A percentile compares a stretch with the other conserved stretches of the same genome.
phyloP scores from a whole-genome alignment of 92 coral and sea anemone species.

The Bergia sp. region DNA sequence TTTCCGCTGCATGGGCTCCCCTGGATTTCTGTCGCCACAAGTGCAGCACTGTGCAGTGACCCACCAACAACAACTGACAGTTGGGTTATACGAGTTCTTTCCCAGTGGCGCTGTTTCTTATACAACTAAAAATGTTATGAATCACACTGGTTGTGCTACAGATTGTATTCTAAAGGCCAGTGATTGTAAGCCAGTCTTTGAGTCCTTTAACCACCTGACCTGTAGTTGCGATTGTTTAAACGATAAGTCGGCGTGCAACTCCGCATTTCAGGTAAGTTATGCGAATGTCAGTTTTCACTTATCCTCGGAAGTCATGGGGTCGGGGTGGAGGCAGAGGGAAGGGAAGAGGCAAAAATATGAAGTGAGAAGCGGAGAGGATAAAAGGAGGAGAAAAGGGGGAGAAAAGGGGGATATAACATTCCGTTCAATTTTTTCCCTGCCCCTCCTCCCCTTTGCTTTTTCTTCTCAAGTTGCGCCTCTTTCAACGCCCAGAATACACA shows the following conservation, averaged over 20 bases:
- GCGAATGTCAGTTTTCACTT: not conserved
- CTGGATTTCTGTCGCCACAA: not conserved
- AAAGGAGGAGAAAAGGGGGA: too few species aligned
- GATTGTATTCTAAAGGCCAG: not conserved
- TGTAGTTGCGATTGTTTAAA: not conserved
- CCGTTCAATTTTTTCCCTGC: too few species aligned
- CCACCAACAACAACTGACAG: not conserved
- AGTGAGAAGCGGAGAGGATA: too few species aligned
- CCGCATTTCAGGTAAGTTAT: not conserved
- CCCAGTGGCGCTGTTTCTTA: not conserved
- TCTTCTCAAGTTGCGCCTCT: too few species aligned
- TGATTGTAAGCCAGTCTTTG: not conserved
- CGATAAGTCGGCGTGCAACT: not conserved
- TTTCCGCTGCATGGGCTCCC: not conserved
- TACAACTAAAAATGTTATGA: not conserved
- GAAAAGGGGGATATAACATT: too few species aligned
- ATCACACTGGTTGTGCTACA: not conserved
- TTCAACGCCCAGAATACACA: too few species aligned
- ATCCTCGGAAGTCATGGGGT: not conserved
- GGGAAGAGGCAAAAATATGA: too few species aligned
- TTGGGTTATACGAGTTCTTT: not conserved
- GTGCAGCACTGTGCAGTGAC: not conserved
- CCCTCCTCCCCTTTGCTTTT: too few species aligned
- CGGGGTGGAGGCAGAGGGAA: too few species aligned
- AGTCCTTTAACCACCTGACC: not conserved